Conservation (phyloP, 2,797 vertebrate species). For the Yasuhikotakia modesta region DNA sequence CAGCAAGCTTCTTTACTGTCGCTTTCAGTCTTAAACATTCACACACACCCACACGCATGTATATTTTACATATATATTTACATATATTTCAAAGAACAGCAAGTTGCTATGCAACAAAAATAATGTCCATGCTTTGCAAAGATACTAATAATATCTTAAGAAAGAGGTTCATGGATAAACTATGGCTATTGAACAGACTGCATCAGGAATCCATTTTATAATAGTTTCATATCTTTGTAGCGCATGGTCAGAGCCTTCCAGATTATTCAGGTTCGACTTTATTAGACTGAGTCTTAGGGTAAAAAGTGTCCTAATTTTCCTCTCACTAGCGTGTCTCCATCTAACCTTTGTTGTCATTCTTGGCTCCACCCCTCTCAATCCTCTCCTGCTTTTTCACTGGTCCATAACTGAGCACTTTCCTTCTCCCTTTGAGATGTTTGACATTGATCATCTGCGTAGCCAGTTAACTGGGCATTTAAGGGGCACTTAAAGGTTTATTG, state of each 20-base stretch:
- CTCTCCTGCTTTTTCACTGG: constrained; percentile 32
- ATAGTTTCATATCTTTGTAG: not conserved
- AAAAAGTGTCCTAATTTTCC: no score
- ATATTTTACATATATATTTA: no score
- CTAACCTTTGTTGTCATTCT: not conserved
- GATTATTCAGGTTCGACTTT: constrained; percentile 1
- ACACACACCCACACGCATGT: no score
- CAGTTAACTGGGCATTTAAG: constrained; percentile 64
- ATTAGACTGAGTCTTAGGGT: not conserved
- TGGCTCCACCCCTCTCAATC: not conserved
- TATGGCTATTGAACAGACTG: not conserved
- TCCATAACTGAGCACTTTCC: constrained; percentile 47
- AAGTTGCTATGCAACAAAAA: constrained; percentile 7
- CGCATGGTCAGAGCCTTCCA: not conserved
- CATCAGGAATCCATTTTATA: not conserved
- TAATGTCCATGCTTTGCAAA: not conserved
- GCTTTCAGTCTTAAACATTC: not conserved
- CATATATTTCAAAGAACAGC: no score
- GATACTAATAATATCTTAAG: not conserved
- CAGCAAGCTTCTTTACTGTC: not conserved
- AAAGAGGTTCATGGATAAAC: not conserved
- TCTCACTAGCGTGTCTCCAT: not conserved
- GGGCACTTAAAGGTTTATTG: constrained; percentile 59
- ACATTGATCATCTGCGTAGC: constrained; percentile 62
- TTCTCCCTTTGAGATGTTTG: constrained; percentile 53